phyloP scores from a whole-genome alignment of 2,113 vertebrate species.

The Syngnathus scovelli region DNA sequence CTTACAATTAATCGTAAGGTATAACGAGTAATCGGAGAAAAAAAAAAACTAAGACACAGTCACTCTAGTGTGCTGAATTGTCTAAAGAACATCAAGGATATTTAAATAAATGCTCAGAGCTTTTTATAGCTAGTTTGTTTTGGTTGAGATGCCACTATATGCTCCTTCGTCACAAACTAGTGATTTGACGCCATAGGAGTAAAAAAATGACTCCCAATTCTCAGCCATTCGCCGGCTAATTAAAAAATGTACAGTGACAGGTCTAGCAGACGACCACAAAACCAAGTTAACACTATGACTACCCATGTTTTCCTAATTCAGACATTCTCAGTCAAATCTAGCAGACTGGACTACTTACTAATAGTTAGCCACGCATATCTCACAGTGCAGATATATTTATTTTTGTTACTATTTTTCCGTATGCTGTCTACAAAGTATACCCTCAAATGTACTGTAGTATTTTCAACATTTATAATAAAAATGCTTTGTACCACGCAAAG shows the following conservation, averaged over 20 bases:
- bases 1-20: too few species aligned
- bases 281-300: neutral
- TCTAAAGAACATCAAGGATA: neutral
- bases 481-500: constrained; percentile 54
- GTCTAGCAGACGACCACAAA: neutral
- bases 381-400: constrained; percentile 69
- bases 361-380: constrained; percentile 8
- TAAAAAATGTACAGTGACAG: neutral
- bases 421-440: constrained; percentile 53
- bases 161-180: neutral
- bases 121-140: neutral
- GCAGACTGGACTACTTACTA: neutral
- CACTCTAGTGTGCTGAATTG: too few species aligned
- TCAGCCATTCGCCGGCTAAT: neutral
- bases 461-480: constrained; percentile 70
- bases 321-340: neutral
- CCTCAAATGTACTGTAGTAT: constrained; percentile 55
- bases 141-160: neutral
- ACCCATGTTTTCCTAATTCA: neutral
- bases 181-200: neutral
- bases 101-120: neutral
- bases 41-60: too few species aligned
- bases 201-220: neutral
- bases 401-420: constrained; percentile 58
- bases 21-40: too few species aligned